phyloP scores from a whole-genome alignment of 1,140 invertebrate genomes.

The Aricia agestis region DNA sequence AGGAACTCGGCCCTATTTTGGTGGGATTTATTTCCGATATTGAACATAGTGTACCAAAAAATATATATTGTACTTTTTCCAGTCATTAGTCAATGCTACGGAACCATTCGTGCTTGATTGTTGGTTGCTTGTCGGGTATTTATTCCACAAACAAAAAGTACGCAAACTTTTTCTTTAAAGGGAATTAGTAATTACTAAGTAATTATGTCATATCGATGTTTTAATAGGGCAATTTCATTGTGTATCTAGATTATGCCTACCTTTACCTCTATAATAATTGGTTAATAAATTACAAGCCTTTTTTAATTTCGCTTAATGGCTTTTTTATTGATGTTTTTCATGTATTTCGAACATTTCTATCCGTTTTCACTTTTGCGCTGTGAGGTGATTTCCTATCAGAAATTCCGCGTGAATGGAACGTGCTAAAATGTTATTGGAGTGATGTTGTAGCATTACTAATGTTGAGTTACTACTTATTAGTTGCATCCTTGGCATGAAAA shows the following conservation, averaged over 20 bases:
- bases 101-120: too few relatives aligned
- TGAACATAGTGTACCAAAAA: too few relatives aligned
- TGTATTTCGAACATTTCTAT: neutral
- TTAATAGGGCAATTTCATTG: conserved; percentile 4
- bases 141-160: neutral
- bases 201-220: conserved; percentile 14
- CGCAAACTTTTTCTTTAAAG: neutral
- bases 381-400: neutral
- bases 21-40: too few relatives aligned
- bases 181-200: neutral
- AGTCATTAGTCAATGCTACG: too few relatives aligned
- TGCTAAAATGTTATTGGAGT: neutral
- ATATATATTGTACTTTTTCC: too few relatives aligned
- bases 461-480: too few relatives aligned
- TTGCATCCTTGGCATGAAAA: too few relatives aligned
- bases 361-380: neutral
- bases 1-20: too few relatives aligned
- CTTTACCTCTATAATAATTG: neutral
- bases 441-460: too few relatives aligned
- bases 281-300: neutral
- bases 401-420: neutral
- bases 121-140: neutral
- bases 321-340: neutral
- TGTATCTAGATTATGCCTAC: neutral
- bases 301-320: neutral